Evolutionary conservation across 1,140 invertebrate species (phyloP).

Genomic region (Varroa destructor): DNA sequence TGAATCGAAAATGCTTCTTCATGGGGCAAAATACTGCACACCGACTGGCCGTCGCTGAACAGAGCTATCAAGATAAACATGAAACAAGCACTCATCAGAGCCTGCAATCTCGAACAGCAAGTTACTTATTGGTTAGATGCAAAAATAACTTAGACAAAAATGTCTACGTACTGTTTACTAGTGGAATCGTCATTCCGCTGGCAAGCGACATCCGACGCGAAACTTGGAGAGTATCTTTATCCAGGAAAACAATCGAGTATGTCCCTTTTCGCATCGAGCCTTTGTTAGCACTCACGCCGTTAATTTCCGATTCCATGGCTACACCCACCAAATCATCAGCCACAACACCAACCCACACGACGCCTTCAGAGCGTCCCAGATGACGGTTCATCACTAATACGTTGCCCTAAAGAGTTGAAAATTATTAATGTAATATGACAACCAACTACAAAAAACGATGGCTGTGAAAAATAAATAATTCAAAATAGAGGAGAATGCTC

Average conservation of each 20-base stretch:
- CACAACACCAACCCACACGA: slow-evolving; percentile 1
- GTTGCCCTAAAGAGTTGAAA: neutral
- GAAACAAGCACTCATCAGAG: neutral
- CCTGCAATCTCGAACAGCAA: too few relatives aligned
- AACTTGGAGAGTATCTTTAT: slow-evolving; percentile 26
- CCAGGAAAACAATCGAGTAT: neutral
- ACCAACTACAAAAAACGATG: neutral
- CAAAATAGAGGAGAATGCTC: neutral
- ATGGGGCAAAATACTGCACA: slow-evolving; percentile 17
- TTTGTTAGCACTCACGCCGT: too few relatives aligned
- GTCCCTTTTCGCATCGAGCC: too few relatives aligned
- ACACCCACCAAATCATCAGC: neutral
- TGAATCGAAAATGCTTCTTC: slow-evolving; percentile 13
- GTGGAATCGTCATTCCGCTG: too few relatives aligned
- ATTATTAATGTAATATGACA: too few relatives aligned
- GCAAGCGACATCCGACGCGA: too few relatives aligned
- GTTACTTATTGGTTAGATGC: neutral
- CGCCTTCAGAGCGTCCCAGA: slow-evolving; percentile 7
- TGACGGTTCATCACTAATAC: slow-evolving; percentile 24
- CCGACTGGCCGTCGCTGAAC: slow-evolving; percentile 21
- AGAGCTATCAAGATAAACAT: slow-evolving; percentile 14
- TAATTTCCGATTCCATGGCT: neutral
- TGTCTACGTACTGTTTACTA: neutral
- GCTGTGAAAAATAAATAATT: neutral
- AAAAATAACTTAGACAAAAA: neutral